Evolutionary conservation across 2,113 vertebrate species (phyloP).

Genomic region (Regulus satrapa): DNA sequence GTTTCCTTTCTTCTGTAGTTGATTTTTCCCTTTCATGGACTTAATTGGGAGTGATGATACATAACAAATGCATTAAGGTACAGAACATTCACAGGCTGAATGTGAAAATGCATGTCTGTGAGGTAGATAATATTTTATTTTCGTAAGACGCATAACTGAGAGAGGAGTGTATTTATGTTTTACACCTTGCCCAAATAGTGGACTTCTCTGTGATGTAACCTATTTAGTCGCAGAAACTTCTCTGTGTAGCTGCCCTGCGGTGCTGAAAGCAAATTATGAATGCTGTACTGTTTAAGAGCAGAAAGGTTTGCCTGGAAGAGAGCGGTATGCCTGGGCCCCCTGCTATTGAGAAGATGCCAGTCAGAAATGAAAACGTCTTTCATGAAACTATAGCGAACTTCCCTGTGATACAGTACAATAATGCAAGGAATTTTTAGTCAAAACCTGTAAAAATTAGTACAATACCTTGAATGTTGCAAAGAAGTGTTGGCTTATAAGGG

Average conservation of each 20-base stretch:
- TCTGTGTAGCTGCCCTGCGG: slow-evolving; percentile 71
- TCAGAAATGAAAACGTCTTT: slow-evolving; percentile 85
- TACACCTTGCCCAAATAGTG: slow-evolving; percentile 73
- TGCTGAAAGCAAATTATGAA: slow-evolving; percentile 78
- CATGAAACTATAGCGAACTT: slow-evolving; percentile 78
- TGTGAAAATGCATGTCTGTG: neutral
- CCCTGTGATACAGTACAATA: slow-evolving; percentile 76
- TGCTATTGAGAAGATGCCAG: slow-evolving; percentile 82
- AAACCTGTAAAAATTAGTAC: slow-evolving; percentile 66
- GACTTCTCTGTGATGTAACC: slow-evolving; percentile 75
- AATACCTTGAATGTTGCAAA: slow-evolving; percentile 56
- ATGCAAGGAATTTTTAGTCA: slow-evolving; percentile 68
- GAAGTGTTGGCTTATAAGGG: slow-evolving; percentile 49
- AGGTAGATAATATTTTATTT: slow-evolving; percentile 45
- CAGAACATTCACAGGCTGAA: neutral
- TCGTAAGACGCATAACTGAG: slow-evolving; percentile 40
- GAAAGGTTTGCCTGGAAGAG: slow-evolving; percentile 80
- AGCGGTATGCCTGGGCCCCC: slow-evolving; percentile 77
- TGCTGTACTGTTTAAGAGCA: slow-evolving; percentile 76
- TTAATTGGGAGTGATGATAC: neutral
- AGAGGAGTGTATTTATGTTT: slow-evolving; percentile 61
- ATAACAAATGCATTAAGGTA: neutral
- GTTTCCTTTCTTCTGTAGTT: neutral
- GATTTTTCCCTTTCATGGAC: neutral
- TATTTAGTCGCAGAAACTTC: slow-evolving; percentile 73